Conservation (phyloP, 2,797 vertebrate genomes). For the Numenius phaeopus region DNA sequence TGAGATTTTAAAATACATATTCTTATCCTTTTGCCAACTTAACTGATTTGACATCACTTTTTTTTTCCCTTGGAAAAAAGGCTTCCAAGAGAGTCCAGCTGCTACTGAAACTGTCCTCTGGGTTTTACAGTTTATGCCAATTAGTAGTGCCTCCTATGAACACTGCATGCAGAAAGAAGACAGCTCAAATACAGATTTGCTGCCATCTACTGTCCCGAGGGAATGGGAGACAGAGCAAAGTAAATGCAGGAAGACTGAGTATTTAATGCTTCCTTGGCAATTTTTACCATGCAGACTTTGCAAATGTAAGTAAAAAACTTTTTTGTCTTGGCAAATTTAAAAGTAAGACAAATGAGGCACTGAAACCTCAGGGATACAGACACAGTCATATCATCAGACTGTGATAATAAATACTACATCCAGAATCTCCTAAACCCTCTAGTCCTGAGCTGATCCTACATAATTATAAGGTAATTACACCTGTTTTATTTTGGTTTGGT, state of each 20-base stretch:
- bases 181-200: not conserved
- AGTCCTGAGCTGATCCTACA: not conserved
- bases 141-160: not conserved
- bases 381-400: not conserved
- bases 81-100: not conserved
- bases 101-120: not conserved
- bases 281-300: not conserved
- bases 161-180: not conserved
- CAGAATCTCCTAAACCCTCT: not conserved
- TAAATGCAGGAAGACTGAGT: not conserved
- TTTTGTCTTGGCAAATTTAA: not conserved
- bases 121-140: not conserved
- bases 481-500: not conserved
- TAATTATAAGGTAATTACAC: not conserved
- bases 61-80: not conserved
- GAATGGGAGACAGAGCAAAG: not conserved
- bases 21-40: not conserved
- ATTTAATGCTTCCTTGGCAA: not conserved
- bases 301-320: not conserved
- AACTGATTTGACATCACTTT: not conserved
- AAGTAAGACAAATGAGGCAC: not conserved
- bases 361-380: not conserved
- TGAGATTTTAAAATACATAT: not conserved
- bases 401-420: not conserved
- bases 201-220: slow-evolving; percentile 22